Evolutionary conservation across 2,888 invertebrate genomes (phyloP).

Genomic region (Vesta saturnalis): DNA sequence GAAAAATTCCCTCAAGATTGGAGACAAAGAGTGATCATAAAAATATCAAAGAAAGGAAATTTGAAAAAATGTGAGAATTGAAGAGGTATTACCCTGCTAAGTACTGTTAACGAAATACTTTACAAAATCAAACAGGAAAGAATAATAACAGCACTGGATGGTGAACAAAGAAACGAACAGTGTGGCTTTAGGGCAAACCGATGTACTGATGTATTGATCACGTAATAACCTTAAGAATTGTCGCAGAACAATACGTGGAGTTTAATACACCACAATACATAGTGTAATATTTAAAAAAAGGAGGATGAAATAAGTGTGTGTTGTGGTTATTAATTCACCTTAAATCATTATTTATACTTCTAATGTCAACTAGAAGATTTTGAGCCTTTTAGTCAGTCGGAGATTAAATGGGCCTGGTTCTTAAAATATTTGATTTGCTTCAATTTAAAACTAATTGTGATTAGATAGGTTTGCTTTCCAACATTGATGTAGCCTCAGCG

Average conservation of each 20-base stretch:
- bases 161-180: not conserved
- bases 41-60: not conserved
- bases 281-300: too few species aligned
- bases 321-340: too few species aligned
- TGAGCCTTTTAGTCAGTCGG: too few species aligned
- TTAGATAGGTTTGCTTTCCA: too few species aligned
- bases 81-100: not conserved
- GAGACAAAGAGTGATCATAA: not conserved
- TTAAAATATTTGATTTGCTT: too few species aligned
- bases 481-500: too few species aligned
- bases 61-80: not conserved
- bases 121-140: not conserved
- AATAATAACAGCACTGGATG: not conserved
- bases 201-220: not conserved
- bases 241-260: not conserved
- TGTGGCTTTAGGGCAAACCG: not conserved
- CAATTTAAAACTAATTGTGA: too few species aligned
- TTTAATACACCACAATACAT: not conserved
- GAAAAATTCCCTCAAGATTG: not conserved
- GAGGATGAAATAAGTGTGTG: too few species aligned
- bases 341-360: too few species aligned
- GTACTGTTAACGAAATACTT: not conserved
- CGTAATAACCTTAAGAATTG: not conserved
- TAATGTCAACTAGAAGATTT: too few species aligned
- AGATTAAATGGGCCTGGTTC: too few species aligned